Base-by-base conservation (phyloP, 2,113 vertebrate species). In the Leptobrachium leishanense region DNA sequence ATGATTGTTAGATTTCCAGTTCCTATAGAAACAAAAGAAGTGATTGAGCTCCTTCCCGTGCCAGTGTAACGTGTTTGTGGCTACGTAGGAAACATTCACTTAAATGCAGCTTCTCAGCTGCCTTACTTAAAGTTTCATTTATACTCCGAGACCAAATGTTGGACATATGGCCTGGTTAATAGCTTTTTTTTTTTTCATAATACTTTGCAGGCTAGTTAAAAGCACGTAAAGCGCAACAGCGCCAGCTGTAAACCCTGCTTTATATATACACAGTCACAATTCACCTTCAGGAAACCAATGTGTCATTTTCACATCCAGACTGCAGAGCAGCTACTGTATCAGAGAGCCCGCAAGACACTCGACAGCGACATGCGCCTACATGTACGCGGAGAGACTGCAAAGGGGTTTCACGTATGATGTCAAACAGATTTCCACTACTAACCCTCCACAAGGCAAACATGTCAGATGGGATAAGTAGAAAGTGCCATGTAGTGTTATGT, bases 391-490 rank as follows among this genome's bases (percentile, higher is more conserved):
- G 20, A 39, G 15, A 2, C 62, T 64, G 15, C 62, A 64, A 64
- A 31, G 62, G 31, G 46, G 46, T 50, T 15, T 59, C 55, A 59
- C 55, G 3, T 59, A 59, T 74, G 64, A 68, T 46, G 71, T 13
- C 77, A 44, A 53, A 54, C 53, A 74, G 42, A 54, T 31, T 68
- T 74, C 64, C 50, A 66, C 53, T 62, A 74, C 54, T 74, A 74
- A 57, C 50, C 46, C 65, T 74, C 67, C 12, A 74, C 50, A 68
- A 73, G 72, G 40, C 50, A 72, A 66, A 80, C 73, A 50, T 80
- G 77, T 80, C 77, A 74, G 64, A 65, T 64, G 57, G 68, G 64
- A 67, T 62, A 63, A 80, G 42, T 67, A 74, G 55, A 67, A 43
- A 59, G 40, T 41, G 41, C 41, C 68, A 66, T 54, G 70, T 20